Percentiles rank a stretch among this genome's conserved stretches.
phyloP scores from a whole-genome alignment of 2,888 invertebrate genomes.

The Sinelater perroti region DNA sequence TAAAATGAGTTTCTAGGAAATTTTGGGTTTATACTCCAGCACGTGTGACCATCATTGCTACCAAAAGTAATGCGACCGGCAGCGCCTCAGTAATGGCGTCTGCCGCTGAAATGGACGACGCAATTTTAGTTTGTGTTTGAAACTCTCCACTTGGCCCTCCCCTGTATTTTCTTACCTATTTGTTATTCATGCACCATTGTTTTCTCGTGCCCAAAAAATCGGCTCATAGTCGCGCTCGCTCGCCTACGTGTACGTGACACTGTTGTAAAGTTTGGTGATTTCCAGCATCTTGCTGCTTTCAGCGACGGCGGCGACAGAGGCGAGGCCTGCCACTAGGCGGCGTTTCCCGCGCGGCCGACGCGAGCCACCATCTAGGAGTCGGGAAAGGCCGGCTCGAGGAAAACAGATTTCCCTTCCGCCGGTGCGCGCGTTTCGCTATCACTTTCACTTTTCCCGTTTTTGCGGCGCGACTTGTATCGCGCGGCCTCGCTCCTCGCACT shows the following conservation, averaged over 20 bases:
- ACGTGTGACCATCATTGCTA: no score
- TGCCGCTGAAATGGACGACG: no score
- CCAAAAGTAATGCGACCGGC: no score
- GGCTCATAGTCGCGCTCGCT: background rate
- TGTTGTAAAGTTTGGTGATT: conserved; percentile 37
- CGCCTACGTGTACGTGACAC: conserved; percentile 34
- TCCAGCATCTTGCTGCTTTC: conserved; percentile 29
- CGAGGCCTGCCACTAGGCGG: no score
- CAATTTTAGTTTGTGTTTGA: no score
- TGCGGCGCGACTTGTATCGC: conserved; percentile 15
- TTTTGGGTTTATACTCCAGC: no score
- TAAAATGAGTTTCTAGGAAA: no score
- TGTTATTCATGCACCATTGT: conserved; percentile 19
- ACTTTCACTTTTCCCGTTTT: conserved; percentile 21
- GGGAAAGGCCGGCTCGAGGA: background rate
- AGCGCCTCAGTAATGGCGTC: no score
- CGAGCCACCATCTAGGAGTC: background rate
- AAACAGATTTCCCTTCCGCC: conserved; percentile 4
- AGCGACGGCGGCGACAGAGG: no score
- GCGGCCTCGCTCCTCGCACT: conserved; percentile 30
- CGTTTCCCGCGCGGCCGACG: no score
- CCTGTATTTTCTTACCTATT: conserved; percentile 32
- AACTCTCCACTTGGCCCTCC: no score
- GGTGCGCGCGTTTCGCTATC: background rate
- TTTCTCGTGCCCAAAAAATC: conserved; percentile 3